phyloP scores from a whole-genome alignment of 1,140 invertebrate species.

The Sweltsa coloradensis region DNA sequence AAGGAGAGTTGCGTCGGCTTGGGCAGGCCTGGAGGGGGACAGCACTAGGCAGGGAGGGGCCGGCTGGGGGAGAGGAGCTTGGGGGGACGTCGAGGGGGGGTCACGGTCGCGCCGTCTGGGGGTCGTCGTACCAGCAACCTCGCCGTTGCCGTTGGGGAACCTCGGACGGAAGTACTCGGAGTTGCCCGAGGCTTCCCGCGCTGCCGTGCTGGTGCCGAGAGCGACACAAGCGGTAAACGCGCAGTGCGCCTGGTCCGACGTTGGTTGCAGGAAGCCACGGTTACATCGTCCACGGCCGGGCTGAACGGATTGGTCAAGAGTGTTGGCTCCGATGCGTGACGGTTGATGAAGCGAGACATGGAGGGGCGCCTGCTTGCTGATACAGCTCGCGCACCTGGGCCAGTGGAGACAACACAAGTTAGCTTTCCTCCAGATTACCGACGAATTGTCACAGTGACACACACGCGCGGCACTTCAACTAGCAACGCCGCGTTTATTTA shows the following conservation, averaged over 20 bases:
- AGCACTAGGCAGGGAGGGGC: conserved; percentile 17
- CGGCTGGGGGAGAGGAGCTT: too few species aligned
- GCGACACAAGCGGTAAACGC: conserved; percentile 38
- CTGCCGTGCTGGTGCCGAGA: conserved; percentile 36
- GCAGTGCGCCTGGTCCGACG: conserved; percentile 30
- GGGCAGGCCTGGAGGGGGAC: conserved; percentile 40
- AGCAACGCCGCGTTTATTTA: too few species aligned
- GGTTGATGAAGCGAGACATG: conserved; percentile 44
- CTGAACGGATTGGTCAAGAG: conserved; percentile 31
- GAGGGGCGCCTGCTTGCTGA: conserved; percentile 57
- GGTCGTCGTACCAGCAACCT: conserved; percentile 23
- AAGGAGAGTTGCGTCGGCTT: conserved; percentile 39
- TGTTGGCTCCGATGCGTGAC: conserved; percentile 37
- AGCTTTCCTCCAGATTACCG: too few species aligned
- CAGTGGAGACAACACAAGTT: too few species aligned
- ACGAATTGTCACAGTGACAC: too few species aligned
- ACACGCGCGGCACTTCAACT: too few species aligned
- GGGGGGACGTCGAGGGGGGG: conserved; percentile 14
- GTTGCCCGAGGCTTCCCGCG: conserved; percentile 32
- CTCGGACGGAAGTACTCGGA: conserved; percentile 39
- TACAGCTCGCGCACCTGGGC: conserved; percentile 63
- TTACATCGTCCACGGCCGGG: too few species aligned
- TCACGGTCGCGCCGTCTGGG: conserved; percentile 15
- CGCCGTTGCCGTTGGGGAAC: conserved; percentile 14
- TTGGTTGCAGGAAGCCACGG: too few species aligned